Base-by-base conservation (phyloP, 2,113 vertebrate genomes). In the Xenopus laevis region DNA sequence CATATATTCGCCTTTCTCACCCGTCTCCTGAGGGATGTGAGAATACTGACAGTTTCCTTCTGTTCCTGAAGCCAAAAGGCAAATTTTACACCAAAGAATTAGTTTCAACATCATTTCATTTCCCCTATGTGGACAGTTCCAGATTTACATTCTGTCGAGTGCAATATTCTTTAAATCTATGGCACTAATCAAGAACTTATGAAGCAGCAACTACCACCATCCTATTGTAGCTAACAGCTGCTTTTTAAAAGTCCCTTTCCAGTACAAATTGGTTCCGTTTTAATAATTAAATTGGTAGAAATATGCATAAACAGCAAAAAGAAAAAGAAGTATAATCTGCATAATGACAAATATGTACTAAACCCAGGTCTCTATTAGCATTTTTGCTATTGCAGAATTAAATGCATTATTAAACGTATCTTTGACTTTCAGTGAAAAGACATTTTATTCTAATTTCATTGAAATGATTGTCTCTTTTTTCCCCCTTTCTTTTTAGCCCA, bases 401-500 rank as follows among this genome's bases (percentile, higher is more conserved):
- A 77, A 70, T 69, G 65, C 57, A 75, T 75, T 68, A 63, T 55
- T 75, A 77, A 75, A 70, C 60, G 18, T 44, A 46, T 47, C 59
- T 47, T 77, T 77, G 74, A 13, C 12, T 52, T 50, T 21, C n/a
- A 23, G 45, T 20, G 7, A 52, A 50, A 11, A 45, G n/a, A 69
- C 68, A 57, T 55, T 47, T 70, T 64, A 64, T 40, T 63, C 52
- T 64, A 30, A 63, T 77, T 77, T 70, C 59, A 68, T 59, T 65
- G 52, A 47, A 73, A 60, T 72, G 50, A 72, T 58, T 71, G 52
- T 77, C 59, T 71, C 68, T 61, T 81, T 66, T 12, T 77, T 27
- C 23, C 23, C n/a, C 11, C 80, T 46, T 68, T 47, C 69, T 20
- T 81, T 70, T 47, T 63, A 99, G 97, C 71, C 97, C 97, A 79